Evolutionary conservation across 2,888 invertebrate genomes (phyloP).

Genomic region (Graphium colonna): DNA sequence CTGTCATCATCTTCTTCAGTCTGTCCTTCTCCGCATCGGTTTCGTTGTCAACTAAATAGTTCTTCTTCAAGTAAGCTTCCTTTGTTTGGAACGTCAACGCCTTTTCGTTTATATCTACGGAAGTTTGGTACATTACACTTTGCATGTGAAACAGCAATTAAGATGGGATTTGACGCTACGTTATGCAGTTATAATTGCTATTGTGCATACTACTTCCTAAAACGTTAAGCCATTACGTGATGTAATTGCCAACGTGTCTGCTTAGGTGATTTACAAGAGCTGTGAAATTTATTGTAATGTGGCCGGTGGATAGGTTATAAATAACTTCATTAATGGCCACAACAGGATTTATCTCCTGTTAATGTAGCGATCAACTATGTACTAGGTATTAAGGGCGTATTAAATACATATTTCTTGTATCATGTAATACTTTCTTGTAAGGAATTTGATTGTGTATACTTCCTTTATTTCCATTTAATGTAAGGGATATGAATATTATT

Average conservation of each 20-base stretch:
- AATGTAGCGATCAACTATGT: constrained; percentile 1
- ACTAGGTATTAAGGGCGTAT: neutral
- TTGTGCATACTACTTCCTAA: constrained; percentile 25
- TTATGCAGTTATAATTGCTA: constrained; percentile 26
- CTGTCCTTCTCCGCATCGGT: constrained; percentile 82
- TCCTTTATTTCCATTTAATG: no score
- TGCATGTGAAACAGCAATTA: constrained; percentile 21
- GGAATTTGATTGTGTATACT: no score
- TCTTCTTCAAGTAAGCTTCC: constrained; percentile 89
- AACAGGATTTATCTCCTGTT: constrained; percentile 10
- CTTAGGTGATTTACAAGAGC: constrained; percentile 13
- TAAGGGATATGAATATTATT: neutral
- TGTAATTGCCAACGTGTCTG: constrained; percentile 24
- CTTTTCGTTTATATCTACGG: constrained; percentile 92
- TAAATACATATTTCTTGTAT: neutral
- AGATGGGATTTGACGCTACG: constrained; percentile 15
- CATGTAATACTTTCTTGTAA: neutral
- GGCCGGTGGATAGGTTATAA: constrained; percentile 2
- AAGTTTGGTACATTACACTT: constrained; percentile 5
- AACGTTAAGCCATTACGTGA: constrained; percentile 16
- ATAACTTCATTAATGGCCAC: constrained; percentile 16
- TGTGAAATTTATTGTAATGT: constrained; percentile 15
- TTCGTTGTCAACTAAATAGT: constrained; percentile 85
- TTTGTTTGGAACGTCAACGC: constrained; percentile 92
- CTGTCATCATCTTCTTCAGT: constrained; percentile 86